Percentiles rank a stretch among this genome's conserved stretches.
These are phyloP conservation scores for Drosophila niveifrons DNA, from an alignment of 2,888 invertebrate genomes.

Conservation along the genomic window DNA sequence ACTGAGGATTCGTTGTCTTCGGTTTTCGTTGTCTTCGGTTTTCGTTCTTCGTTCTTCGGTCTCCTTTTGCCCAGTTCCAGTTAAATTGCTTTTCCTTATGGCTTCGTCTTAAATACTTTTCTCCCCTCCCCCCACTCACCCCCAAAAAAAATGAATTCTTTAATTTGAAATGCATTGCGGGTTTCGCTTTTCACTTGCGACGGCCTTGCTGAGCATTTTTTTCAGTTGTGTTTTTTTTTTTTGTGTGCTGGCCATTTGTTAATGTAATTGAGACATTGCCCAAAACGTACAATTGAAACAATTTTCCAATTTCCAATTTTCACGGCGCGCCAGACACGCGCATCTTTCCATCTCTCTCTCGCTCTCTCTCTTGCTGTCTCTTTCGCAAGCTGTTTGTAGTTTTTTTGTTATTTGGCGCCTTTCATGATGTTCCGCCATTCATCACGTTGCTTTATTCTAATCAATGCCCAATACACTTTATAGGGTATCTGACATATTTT, in stretches of 20 bases:
- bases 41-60: background rate
- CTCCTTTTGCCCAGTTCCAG: slow-evolving; percentile 45
- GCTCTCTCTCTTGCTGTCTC: background rate
- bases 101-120: slow-evolving; percentile 43
- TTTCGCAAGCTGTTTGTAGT: slow-evolving; percentile 10
- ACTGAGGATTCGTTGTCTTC: slow-evolving; percentile 14
- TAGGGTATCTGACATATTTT: background rate
- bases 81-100: slow-evolving; percentile 56
- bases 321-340: slow-evolving; percentile 31
- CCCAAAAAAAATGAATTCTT: slow-evolving; percentile 54
- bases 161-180: slow-evolving; percentile 50
- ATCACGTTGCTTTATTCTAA: slow-evolving; percentile 30
- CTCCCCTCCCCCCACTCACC: slow-evolving; percentile 16
- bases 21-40: slow-evolving; percentile 5
- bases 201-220: slow-evolving; percentile 46
- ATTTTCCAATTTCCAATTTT: slow-evolving; percentile 20
- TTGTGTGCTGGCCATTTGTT: slow-evolving; percentile 14
- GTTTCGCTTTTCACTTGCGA: slow-evolving; percentile 37
- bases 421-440: slow-evolving; percentile 38
- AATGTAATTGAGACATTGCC: slow-evolving; percentile 65
- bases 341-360: slow-evolving; percentile 4
- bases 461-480: background rate
- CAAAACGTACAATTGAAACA: slow-evolving; percentile 38
- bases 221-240: background rate
- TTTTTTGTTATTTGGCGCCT: slow-evolving; percentile 62